Evolutionary conservation across 35 echinoderm and acorn worm genomes (phyloP), one percentile per base, ranked within the genome.

Genomic region (Ptychodera flava): DNA sequence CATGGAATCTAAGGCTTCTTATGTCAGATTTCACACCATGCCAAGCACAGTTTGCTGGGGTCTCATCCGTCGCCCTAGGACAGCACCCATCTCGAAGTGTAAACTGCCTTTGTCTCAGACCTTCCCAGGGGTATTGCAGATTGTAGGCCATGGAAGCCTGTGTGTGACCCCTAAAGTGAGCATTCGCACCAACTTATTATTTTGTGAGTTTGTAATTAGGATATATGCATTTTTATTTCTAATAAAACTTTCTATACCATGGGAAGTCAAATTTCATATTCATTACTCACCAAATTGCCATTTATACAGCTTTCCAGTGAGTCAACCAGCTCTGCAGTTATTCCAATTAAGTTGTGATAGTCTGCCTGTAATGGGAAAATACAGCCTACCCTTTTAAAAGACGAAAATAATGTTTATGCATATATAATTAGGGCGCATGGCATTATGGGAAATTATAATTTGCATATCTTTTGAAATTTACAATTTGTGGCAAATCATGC

Each of bases 271-370:
- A 80, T 84, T 33, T 27, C 36, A 86, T 86, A 75, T 78, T 34
- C 16, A 31, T 29, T 64, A 33, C 87, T 93, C 92, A 91, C 95
- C 92, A 75, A 81, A 32, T 93, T 91, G 28, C 95, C 95, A 80
- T 93, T 98, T 33, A 98, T 98, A 37, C 95, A 98, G 78, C 86
- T 94, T 86, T 98, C 95, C 35, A 98, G 45, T 79, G 95, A 89
- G 83, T 98, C 95, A 34, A 98, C 95, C 32, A 98, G 82, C 78
- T 98, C 95, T 78, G 95, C 95, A 14, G 95, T 98, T 16, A 98
- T 98, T 16, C 95, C 95, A 82, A 98, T 97, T 35, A 98, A 79
- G 78, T 98, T 98, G 36, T 98, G 95, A 31, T 98, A 98, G 38
- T 98, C 95, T 75, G 92, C 77, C 86, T 97, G 81, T 22, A 87